phyloP scores from a whole-genome alignment of 2,113 vertebrate species.

The Lophochroa leadbeateri region DNA sequence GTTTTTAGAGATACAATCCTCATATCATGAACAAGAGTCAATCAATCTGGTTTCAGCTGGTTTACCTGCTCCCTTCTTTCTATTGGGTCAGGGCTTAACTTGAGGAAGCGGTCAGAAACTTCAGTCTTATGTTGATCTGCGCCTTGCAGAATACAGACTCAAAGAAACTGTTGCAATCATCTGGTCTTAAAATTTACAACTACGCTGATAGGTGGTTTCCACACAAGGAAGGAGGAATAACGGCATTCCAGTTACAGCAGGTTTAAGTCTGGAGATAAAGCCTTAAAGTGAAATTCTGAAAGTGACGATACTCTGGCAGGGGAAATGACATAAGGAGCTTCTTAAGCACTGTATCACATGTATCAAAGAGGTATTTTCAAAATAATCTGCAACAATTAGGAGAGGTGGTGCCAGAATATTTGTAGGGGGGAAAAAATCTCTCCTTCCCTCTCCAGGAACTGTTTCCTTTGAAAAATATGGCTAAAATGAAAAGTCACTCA shows the following conservation, averaged over 20 bases:
- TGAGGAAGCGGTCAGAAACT: background rate
- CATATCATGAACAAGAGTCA: background rate
- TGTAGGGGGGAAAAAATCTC: fast-evolving
- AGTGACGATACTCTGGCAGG: background rate
- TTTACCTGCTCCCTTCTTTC: background rate
- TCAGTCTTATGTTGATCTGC: background rate
- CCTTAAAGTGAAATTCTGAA: background rate
- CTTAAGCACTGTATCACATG: background rate
- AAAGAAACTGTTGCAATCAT: background rate
- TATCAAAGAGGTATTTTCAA: background rate
- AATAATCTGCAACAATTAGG: background rate
- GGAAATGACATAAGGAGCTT: background rate
- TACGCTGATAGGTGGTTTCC: background rate
- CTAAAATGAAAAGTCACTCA: background rate
- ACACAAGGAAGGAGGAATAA: background rate
- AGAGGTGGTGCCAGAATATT: background rate
- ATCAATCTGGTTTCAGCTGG: background rate
- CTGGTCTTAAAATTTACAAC: background rate
- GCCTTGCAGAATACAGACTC: background rate
- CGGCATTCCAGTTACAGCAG: background rate
- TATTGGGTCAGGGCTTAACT: background rate
- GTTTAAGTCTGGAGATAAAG: background rate
- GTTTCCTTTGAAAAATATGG: background rate
- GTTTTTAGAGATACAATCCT: background rate
- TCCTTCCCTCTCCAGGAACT: background rate